Evolutionary conservation across 2,113 vertebrate genomes (phyloP), one percentile per base, ranked within the genome.

Genomic region (Ivindomyrus marchei): DNA sequence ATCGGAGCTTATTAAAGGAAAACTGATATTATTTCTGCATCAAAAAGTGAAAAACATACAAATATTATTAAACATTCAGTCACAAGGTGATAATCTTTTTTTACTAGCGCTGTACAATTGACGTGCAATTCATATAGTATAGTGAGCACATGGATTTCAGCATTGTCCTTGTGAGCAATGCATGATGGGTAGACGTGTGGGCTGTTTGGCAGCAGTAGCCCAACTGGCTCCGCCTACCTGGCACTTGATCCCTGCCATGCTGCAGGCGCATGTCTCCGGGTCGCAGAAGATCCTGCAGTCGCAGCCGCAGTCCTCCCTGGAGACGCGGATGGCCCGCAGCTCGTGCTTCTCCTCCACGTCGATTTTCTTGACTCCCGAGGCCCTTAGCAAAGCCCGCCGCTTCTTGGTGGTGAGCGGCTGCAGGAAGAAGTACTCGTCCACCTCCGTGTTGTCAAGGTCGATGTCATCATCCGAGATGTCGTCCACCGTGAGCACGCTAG

Each of bases 401-500:
- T 99, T 99, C 92, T 98, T 99, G 24, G 98, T 99, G 1, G 98
- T 98, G 89, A 99, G 94, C 4, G 98, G 98, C 95, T 99, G 98
- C 53, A 99, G 95, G 92, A 99, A 99, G 95, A 99, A 99, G 93
- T 99, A 99, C 93, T 99, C 98, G 0, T 99, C 98, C 31, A 99
- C 98, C 93, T 99, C 98, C 0, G 98, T 99, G 97, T 99, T 99
- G 96, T 99, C 98, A 88, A 99, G 95, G 92, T 99, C 98, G 87
- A 99, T 98, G 92, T 99, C 98, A 8, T 99, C 98, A 36, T 99
- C 98, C 19, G 98, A 99, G 95, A 99, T 99, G 95, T 99, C 98
- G 91, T 99, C 98, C 56, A 99, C 95, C 0, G 98, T 99, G 53
- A 99, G 96, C 1, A 96, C 95, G 92, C 96, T 97, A 2, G 98